Conservation (phyloP, 2,888 invertebrate genomes). For the Silvanus unidentatus region DNA sequence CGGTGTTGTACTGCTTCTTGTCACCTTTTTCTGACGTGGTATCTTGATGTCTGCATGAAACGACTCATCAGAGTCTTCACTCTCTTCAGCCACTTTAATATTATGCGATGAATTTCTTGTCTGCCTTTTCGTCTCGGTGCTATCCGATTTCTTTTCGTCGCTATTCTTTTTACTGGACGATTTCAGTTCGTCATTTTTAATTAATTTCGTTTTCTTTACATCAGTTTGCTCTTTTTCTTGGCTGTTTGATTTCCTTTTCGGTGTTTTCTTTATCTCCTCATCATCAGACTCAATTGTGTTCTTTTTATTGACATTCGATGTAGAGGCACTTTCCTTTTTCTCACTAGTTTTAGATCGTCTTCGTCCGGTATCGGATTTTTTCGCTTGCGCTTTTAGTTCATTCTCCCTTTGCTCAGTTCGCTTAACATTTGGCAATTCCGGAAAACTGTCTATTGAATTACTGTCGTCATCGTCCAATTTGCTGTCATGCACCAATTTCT, state of each 20-base stretch:
- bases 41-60: conserved; percentile 28
- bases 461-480: conserved; percentile 60
- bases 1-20: conserved; percentile 25
- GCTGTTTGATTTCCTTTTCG: conserved; percentile 4
- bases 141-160: conserved; percentile 8
- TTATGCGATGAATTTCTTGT: conserved; percentile 24
- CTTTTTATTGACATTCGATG: neutral
- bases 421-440: conserved; percentile 60
- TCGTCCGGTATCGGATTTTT: conserved; percentile 24
- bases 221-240: neutral
- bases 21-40: conserved; percentile 27
- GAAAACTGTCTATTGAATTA: conserved; percentile 60
- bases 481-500: conserved; percentile 60
- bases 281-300: neutral
- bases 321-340: neutral
- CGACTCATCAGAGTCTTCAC: conserved; percentile 32
- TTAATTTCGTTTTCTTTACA: conserved; percentile 6
- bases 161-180: conserved; percentile 8
- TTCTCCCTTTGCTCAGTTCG: conserved; percentile 56
- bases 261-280: neutral
- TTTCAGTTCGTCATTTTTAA: conserved; percentile 13
- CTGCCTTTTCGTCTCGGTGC: conserved; percentile 16
- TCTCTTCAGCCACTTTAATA: conserved; percentile 14
- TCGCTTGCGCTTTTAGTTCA: conserved; percentile 51
- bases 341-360: conserved; percentile 3